phyloP scores from a whole-genome alignment of 2,797 vertebrate species.

The Menidia menidia region DNA sequence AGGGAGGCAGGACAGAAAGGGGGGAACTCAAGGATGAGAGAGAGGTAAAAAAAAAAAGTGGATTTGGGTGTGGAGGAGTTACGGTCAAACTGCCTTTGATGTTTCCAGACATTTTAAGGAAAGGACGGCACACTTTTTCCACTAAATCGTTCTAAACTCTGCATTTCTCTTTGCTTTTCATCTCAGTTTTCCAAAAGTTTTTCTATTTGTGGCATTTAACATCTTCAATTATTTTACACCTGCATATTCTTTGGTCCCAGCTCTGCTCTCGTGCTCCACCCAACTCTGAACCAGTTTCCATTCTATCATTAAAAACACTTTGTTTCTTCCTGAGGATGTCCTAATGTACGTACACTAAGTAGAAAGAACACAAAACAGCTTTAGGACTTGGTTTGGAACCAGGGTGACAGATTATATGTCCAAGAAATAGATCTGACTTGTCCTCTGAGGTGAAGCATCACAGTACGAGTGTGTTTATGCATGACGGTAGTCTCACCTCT shows the following conservation, averaged over 20 bases:
- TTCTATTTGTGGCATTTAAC: conserved; percentile 60
- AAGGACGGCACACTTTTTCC: conserved; percentile 40
- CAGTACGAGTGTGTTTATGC: neutral
- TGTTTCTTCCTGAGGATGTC: conserved; percentile 1
- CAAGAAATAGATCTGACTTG: conserved; percentile 1
- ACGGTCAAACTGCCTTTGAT: conserved; percentile 53
- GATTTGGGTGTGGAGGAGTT: conserved; percentile 20
- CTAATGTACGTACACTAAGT: neutral
- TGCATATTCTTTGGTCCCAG: conserved; percentile 22
- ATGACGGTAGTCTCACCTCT: conserved; percentile 78
- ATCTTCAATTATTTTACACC: conserved; percentile 45
- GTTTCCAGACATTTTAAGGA: conserved; percentile 41
- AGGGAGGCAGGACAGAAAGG: conserved; percentile 8
- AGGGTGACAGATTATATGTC: neutral
- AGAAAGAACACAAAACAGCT: neutral
- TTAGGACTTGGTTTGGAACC: neutral
- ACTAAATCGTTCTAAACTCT: conserved; percentile 46
- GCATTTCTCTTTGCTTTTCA: conserved; percentile 55
- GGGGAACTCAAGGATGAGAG: neutral
- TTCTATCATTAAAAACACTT: conserved; percentile 23
- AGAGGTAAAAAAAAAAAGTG: conserved; percentile 9
- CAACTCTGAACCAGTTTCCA: conserved; percentile 7
- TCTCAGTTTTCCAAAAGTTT: conserved; percentile 57
- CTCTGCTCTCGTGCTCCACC: conserved; percentile 25
- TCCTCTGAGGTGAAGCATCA: neutral